These are phyloP conservation scores for Spodoptera exigua DNA, from an alignment of 2,888 invertebrate genomes.

Conservation along the genomic window DNA sequence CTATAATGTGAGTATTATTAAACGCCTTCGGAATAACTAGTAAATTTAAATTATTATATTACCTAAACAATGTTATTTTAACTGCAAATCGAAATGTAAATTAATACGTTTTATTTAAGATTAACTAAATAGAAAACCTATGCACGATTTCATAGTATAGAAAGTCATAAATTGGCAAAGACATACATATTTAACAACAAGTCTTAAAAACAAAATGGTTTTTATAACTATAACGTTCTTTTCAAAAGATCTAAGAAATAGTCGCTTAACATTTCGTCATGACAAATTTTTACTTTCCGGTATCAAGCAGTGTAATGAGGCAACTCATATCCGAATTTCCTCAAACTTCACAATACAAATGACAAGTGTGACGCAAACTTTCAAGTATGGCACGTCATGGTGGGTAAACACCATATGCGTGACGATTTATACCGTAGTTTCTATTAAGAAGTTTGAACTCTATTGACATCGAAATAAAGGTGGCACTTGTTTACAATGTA, in stretches of 20 bases:
- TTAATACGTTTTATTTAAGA: too few species aligned
- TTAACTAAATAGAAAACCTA: too few species aligned
- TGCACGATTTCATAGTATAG: too few species aligned
- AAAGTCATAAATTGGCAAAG: too few species aligned
- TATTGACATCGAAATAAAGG: not conserved
- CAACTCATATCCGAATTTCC: slow-evolving; percentile 46
- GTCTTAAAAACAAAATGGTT: not conserved
- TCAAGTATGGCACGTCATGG: slow-evolving; percentile 65
- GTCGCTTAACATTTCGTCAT: slow-evolving; percentile 34
- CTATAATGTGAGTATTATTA: not conserved
- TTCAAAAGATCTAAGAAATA: slow-evolving; percentile 1
- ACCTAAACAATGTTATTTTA: too few species aligned
- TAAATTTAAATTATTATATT: too few species aligned
- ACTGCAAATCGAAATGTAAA: too few species aligned
- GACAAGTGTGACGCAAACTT: slow-evolving; percentile 50
- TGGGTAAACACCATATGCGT: slow-evolving; percentile 63
- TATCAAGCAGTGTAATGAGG: slow-evolving; percentile 49
- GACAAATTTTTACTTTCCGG: slow-evolving; percentile 22
- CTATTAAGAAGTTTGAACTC: slow-evolving; percentile 17
- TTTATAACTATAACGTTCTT: not conserved
- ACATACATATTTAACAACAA: too few species aligned
- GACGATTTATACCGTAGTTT: slow-evolving; percentile 36
- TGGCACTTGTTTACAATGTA: not conserved
- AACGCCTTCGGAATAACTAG: too few species aligned
- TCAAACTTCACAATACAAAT: slow-evolving; percentile 53